phyloP scores from a whole-genome alignment of 1,140 invertebrate genomes.

The Penaeus japonicus region DNA sequence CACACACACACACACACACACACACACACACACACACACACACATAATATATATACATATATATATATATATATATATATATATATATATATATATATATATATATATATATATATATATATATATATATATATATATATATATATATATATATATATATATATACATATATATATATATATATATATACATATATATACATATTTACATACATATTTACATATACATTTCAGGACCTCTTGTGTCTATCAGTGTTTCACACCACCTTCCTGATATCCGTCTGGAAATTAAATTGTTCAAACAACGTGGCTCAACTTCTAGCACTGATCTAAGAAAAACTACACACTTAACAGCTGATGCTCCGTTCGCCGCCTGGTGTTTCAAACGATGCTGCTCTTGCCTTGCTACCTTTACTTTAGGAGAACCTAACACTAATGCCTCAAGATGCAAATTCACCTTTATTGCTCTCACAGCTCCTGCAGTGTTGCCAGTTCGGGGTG shows the following conservation, averaged over 20 bases:
- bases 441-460: no score
- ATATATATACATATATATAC: neutral
- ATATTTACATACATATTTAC: neutral
- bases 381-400: no score
- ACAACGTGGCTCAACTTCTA: neutral
- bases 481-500: no score
- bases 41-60: neutral
- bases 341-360: no score
- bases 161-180: neutral
- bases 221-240: neutral
- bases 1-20: neutral
- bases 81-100: neutral
- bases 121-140: neutral
- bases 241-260: neutral
- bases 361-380: no score
- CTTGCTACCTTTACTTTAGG: no score
- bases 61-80: neutral
- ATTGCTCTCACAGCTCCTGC: no score
- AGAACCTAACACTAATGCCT: no score
- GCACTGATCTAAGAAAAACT: neutral
- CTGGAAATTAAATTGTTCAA: neutral
- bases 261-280: neutral
- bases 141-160: neutral
- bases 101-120: neutral
- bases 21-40: neutral